Conservation (phyloP, 2,888 invertebrate species). For the Pomacea canaliculata region DNA sequence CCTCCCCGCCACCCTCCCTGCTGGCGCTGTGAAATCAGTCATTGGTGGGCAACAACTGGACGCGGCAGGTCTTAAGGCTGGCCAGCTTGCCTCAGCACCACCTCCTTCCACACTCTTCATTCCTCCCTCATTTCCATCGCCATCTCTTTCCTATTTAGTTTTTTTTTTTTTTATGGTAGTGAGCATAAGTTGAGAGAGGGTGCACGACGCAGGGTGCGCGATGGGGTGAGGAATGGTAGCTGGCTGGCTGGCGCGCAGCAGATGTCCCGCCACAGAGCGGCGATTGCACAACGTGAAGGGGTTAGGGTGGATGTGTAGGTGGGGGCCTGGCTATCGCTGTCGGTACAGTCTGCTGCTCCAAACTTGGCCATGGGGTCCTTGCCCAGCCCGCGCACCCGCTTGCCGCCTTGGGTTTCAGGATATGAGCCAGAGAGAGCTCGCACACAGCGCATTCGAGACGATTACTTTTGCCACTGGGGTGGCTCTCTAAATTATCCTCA, state of each 20-base stretch:
- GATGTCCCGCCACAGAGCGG: conserved; percentile 12
- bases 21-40: not conserved
- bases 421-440: conserved; percentile 3
- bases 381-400: not conserved
- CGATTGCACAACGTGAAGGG: conserved; percentile 17
- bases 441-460: not conserved
- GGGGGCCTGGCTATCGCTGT: too few relatives aligned
- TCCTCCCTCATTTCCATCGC: not conserved
- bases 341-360: not conserved
- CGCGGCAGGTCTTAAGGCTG: not conserved
- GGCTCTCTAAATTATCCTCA: too few relatives aligned
- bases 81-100: not conserved
- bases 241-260: conserved; percentile 14
- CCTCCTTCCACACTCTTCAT: conserved; percentile 5
- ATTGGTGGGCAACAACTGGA: not conserved
- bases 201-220: not conserved
- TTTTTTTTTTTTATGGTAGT: not conserved
- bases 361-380: conserved; percentile 19
- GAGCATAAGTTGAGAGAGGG: not conserved
- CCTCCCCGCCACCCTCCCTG: conserved; percentile 1
- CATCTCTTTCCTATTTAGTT: not conserved
- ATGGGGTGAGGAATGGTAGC: not conserved
- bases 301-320: not conserved
- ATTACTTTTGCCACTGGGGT: not conserved
- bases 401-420: not conserved